phyloP scores from a whole-genome alignment of 2,797 vertebrate genomes.

The Crenichthys baileyi region DNA sequence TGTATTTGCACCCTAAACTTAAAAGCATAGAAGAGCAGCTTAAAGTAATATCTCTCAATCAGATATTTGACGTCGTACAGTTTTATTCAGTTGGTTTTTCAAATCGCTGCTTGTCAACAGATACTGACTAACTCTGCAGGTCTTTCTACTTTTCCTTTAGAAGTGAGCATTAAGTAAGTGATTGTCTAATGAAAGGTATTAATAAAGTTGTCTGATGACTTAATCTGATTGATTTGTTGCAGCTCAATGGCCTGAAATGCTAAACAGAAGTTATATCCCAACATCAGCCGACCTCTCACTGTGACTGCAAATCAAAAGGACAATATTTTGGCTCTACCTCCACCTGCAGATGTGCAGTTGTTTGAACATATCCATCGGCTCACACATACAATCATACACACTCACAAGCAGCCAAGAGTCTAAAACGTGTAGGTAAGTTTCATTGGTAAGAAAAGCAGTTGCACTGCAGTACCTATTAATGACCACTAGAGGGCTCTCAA shows the following conservation, averaged over 20 bases:
- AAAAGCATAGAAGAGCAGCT: no score
- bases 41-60: background rate
- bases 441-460: constrained; percentile 26
- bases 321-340: background rate
- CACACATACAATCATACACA: constrained; percentile 15
- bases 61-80: background rate
- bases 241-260: background rate
- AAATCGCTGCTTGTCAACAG: background rate
- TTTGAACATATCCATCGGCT: constrained; percentile 28
- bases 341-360: background rate
- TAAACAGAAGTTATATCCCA: background rate
- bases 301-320: background rate
- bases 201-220: background rate
- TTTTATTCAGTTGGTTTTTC: background rate
- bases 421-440: constrained; percentile 31
- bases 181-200: background rate
- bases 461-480: constrained; percentile 54
- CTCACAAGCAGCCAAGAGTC: constrained; percentile 50
- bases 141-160: background rate
- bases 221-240: background rate
- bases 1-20: background rate
- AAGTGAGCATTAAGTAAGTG: background rate
- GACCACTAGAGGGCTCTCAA: constrained; percentile 31
- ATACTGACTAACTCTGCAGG: background rate
- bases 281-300: background rate